These are phyloP conservation scores for Crenichthys baileyi DNA, from an alignment of 2,797 vertebrate species.

Conservation along the genomic window DNA sequence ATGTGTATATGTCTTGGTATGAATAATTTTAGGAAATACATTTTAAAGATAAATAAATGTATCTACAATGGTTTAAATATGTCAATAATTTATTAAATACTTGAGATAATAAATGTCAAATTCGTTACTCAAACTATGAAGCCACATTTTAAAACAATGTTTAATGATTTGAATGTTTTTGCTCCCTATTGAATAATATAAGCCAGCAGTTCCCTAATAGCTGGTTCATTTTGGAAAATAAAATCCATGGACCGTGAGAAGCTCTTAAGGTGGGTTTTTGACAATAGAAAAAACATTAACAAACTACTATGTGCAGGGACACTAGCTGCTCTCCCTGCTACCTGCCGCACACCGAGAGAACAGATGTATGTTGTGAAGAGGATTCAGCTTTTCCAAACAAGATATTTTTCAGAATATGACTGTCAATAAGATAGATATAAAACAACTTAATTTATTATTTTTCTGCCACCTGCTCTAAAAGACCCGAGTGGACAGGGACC, in stretches of 20 bases:
- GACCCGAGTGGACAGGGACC: neutral
- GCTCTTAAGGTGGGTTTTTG: neutral
- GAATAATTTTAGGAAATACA: neutral
- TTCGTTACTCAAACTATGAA: neutral
- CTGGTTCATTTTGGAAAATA: neutral
- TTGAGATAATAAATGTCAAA: neutral
- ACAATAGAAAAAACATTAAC: neutral
- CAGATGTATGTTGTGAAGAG: too few relatives aligned
- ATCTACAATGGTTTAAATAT: neutral
- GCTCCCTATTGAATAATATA: neutral
- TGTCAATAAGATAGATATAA: neutral
- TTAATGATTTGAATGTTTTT: neutral
- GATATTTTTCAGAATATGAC: neutral
- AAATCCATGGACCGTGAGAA: neutral
- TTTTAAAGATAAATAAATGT: neutral
- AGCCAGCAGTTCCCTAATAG: neutral
- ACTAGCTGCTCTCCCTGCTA: neutral
- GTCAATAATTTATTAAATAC: neutral
- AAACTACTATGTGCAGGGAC: neutral
- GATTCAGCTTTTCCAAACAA: too few relatives aligned
- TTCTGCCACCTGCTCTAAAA: neutral
- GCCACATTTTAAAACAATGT: neutral
- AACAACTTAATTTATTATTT: neutral
- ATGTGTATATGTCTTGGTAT: neutral
- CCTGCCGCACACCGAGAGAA: neutral